Evolutionary conservation across 2,888 invertebrate species (phyloP).

Genomic region (Venusia cambrica): DNA sequence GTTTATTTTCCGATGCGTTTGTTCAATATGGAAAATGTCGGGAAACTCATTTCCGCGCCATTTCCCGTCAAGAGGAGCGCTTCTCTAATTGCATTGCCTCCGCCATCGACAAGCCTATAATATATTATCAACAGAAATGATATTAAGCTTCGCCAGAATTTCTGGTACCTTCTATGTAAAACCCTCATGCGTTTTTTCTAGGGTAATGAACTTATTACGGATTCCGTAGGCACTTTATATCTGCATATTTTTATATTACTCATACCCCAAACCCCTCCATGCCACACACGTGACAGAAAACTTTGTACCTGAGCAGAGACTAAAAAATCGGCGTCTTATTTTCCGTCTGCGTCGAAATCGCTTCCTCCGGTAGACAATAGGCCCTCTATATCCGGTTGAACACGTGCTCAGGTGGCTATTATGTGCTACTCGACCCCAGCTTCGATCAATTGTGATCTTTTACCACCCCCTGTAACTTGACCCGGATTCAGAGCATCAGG

Average conservation of each 20-base stretch:
- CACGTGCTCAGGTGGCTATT: conserved; percentile 81
- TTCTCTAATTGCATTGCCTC: conserved; percentile 30
- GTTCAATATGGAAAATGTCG: conserved; percentile 72
- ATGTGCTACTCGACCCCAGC: conserved; percentile 55
- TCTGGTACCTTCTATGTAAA: no score
- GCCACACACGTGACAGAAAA: conserved; percentile 40
- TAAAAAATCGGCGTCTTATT: conserved; percentile 68
- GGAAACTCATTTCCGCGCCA: conserved; percentile 71
- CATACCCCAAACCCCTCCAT: conserved; percentile 22
- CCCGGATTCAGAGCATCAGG: conserved; percentile 48
- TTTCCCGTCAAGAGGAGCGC: conserved; percentile 49
- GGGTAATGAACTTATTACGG: conserved; percentile 8
- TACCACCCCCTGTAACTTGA: conserved; percentile 73
- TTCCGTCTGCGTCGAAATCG: conserved; percentile 69
- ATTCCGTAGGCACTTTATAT: conserved; percentile 11
- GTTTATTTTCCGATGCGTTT: conserved; percentile 73
- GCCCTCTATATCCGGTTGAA: conserved; percentile 72
- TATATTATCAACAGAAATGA: conserved; percentile 5
- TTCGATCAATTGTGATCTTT: conserved; percentile 50
- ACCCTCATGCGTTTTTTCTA: no score
- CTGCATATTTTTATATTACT: conserved; percentile 12
- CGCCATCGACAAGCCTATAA: conserved; percentile 28
- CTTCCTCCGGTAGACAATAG: conserved; percentile 75
- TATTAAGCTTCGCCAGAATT: no score
- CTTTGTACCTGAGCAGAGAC: conserved; percentile 37